Evolutionary conservation across 2,888 invertebrate species (phyloP).

Genomic region (Rotaria socialis): DNA sequence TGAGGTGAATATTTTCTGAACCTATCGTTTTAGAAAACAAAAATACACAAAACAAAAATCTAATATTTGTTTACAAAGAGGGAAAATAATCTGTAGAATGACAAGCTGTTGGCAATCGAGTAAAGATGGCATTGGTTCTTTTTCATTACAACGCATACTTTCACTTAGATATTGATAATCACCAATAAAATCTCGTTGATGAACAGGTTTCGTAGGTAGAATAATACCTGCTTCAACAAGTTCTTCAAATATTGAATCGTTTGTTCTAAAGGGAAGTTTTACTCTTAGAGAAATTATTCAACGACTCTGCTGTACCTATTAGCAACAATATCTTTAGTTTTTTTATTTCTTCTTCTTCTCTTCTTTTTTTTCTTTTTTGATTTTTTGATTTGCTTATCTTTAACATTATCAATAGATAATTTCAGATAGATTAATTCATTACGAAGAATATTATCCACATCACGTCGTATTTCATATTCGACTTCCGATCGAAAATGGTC

Average conservation of each 20-base stretch:
- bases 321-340: background rate
- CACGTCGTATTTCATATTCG: background rate
- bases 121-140: constrained; percentile 36
- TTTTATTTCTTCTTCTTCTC: background rate
- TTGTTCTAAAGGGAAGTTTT: background rate
- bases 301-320: background rate
- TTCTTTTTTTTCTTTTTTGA: background rate
- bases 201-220: background rate
- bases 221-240: background rate
- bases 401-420: background rate
- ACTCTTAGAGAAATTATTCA: too few relatives aligned
- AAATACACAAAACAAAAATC: background rate
- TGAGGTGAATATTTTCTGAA: constrained; percentile 3
- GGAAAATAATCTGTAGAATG: background rate
- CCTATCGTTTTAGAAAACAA: background rate
- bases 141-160: constrained; percentile 9
- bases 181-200: background rate
- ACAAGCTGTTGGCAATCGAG: constrained; percentile 22
- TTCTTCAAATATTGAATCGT: constrained; percentile 33
- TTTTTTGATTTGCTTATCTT: background rate
- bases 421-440: constrained; percentile 32
- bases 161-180: constrained; percentile 15
- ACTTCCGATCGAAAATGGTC: background rate
- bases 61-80: background rate
- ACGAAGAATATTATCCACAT: constrained; percentile 30